Conservation (phyloP, 92 coral and sea anemone species). For the Epizoanthus illoricatus region DNA sequence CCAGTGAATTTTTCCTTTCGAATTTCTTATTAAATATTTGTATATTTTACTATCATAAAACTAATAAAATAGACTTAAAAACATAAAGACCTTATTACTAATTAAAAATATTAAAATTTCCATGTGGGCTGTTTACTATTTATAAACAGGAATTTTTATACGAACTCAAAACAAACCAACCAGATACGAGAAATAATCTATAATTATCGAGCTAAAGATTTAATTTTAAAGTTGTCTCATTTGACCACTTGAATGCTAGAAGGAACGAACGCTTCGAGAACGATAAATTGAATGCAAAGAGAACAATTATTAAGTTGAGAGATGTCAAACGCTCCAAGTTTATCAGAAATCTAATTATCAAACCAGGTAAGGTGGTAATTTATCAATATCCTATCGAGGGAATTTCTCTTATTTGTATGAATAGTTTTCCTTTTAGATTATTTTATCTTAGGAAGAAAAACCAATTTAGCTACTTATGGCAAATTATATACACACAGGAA, state of each 20-base stretch:
- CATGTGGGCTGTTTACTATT: neutral
- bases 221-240: neutral
- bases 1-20: neutral
- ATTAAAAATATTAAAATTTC: constrained; percentile 23
- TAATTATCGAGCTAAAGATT: neutral
- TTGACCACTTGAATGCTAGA: neutral
- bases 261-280: neutral
- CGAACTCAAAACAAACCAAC: no score
- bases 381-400: neutral
- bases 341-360: neutral
- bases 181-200: neutral
- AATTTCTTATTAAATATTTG: neutral
- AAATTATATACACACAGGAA: neutral
- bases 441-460: neutral
- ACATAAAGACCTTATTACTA: neutral
- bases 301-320: neutral
- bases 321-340: neutral
- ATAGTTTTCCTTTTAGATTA: neutral
- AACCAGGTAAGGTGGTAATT: neutral
- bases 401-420: neutral
- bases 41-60: neutral
- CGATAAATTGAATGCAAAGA: neutral
- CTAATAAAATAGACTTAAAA: neutral
- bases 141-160: no score
- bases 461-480: neutral